Base-by-base conservation (phyloP, 2,113 vertebrate species). In the Myxocyprinus asiaticus region DNA sequence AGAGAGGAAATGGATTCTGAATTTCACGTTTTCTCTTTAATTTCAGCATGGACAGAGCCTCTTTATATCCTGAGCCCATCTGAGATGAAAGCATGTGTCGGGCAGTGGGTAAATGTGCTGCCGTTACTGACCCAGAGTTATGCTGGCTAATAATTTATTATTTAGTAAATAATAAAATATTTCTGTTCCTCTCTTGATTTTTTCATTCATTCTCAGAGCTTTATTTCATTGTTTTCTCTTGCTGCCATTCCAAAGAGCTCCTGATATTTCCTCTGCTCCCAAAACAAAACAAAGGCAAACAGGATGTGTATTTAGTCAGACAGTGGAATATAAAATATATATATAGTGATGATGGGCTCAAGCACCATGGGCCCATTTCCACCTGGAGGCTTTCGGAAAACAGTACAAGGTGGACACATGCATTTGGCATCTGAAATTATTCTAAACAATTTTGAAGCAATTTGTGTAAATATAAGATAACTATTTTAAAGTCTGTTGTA, bases 101-200 rank as follows among this genome's bases (percentile, higher is more conserved):
- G 5, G 70, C 33, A 33, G 22, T 33, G 22, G 22, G 22, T 33
- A 50, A 50, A 76, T 53, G 12, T 76, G 22, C 12, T 42, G 42
- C 22, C 12, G 6, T 65, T 55, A 70, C 14, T 4, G 44, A 62
- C 42, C 59, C 44, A 8, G 62, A 78, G 77, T 76, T 73, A 50
- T 17, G 47, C 14, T 51, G 76, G 69, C 33, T 61, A 72, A 68
- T 77, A 81, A n/a, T n/a, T n/a, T n/a, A n/a, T n/a, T n/a, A n/a
- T n/a, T n/a, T n/a, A n/a, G n/a, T n/a, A n/a, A n/a, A n/a, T n/a
- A n/a, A 78, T 65, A 56, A 78, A 63, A 47, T 66, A 48, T 58
- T 42, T 62, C 15, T 70, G 5, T 61, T 76, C 42, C 33, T 59
- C 61, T 12, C 48, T 71, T 67, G 71, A 50, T 79, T 17, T 55